A percentile compares a stretch with the other conserved stretches of the same genome.
These are phyloP conservation scores for Sipha flava DNA, from an alignment of 1,140 invertebrate genomes.

Conservation along the genomic window DNA sequence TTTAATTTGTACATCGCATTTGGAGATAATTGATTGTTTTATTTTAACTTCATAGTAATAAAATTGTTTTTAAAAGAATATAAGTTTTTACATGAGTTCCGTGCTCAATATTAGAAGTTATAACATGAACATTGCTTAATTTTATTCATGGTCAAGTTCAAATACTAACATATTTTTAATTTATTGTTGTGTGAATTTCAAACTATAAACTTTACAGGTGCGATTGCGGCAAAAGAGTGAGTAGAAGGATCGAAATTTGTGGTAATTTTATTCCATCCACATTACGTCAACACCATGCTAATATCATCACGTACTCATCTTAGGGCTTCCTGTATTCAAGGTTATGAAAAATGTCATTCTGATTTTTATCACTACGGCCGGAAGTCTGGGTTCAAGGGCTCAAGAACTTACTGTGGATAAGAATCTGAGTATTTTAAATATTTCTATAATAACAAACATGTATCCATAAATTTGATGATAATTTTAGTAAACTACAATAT, in stretches of 20 bases:
- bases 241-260: too few species aligned
- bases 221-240: background rate
- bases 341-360: background rate
- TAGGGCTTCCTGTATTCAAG: background rate
- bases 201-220: background rate
- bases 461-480: too few species aligned
- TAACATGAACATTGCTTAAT: background rate
- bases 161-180: background rate
- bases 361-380: background rate
- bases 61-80: too few species aligned
- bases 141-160: slow-evolving; percentile 3
- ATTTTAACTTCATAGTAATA: too few species aligned
- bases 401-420: background rate
- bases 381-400: background rate
- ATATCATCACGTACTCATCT: background rate
- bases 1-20: too few species aligned
- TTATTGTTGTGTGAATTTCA: background rate
- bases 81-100: background rate
- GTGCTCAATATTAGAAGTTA: background rate
- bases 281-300: background rate
- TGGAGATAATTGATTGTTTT: too few species aligned
- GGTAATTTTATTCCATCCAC: background rate
- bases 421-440: background rate
- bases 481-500: too few species aligned
- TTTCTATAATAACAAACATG: background rate